Evolutionary conservation across 2,888 invertebrate genomes (phyloP), one percentile per base, ranked within the genome.

Genomic region (Phania funesta): DNA sequence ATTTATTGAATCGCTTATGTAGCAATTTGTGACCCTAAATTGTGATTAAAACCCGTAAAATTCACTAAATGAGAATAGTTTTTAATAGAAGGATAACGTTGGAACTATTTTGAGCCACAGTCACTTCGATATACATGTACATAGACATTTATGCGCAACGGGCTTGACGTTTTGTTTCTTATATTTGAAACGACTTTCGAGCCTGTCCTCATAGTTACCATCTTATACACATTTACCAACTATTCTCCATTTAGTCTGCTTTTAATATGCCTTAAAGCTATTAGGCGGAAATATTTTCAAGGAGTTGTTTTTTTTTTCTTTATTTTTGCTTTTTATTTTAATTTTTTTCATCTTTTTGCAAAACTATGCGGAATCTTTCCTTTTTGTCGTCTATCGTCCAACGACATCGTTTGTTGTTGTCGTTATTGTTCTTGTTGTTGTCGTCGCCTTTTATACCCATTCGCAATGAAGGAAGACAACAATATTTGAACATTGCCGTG

Each of bases 231-330:
- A 44, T 26, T n/a, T 7, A 24, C 18, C 7, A 3, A 54, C 56
- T 65, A 50, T 78, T 78, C 70, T 76, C 29, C 38, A 74, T 74
- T 64, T 58, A 32, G 64, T 58, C 29, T 50, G 48, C 29, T 74
- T 77, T 82, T 70, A 65, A 82, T 82, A 64, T 82, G 74, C 74
- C 82, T 41, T 16, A 7, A 58, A 74, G 81, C 77, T 62, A 78
- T 78, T 82, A 70, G 68, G 78, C 68, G 82, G 74, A 82, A 82
- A 81, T 78, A 82, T 76, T 74, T 82, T 74, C 50, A 68, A 78
- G 82, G 46, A 71, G 70, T 75, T 48, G 44, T 48, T 46, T 60
- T 58, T 13, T 58, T 26, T 52, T 20, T 7, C 4, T 44, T 62
- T 18, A 20, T 8, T 29, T 65, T 48, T 67, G 24, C 50, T 67